phyloP scores from a whole-genome alignment of 2,797 vertebrate species.

The Perodicticus potto region DNA sequence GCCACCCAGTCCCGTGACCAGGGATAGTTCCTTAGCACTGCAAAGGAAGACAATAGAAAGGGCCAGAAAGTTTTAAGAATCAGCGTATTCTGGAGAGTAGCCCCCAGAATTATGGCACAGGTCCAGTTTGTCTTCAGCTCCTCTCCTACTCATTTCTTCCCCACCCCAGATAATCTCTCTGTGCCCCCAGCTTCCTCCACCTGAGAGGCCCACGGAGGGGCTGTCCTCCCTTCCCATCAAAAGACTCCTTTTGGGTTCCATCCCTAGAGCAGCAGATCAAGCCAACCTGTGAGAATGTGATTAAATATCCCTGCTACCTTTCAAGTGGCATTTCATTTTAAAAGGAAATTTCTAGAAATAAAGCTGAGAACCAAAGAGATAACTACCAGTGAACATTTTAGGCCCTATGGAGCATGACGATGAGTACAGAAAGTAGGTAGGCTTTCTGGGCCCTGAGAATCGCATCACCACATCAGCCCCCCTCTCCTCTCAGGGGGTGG shows the following conservation, averaged over 20 bases:
- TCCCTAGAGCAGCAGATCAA: neutral
- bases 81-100: neutral
- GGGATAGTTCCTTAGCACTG: neutral
- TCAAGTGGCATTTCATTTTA: slow-evolving; percentile 29
- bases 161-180: neutral
- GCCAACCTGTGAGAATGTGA: neutral
- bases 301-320: slow-evolving; percentile 39
- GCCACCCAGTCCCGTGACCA: neutral
- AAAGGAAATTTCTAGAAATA: slow-evolving; percentile 33
- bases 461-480: neutral
- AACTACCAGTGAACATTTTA: neutral
- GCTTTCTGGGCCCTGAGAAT: neutral
- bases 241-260: neutral
- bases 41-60: neutral
- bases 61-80: neutral
- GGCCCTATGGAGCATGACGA: neutral
- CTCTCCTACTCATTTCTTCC: neutral
- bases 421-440: neutral
- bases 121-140: neutral
- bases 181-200: neutral
- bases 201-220: neutral
- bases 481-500: neutral
- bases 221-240: neutral
- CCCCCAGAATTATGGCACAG: neutral
- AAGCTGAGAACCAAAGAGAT: slow-evolving; percentile 13